Evolutionary conservation across 2,888 invertebrate genomes (phyloP), one percentile per base, ranked within the genome.

Genomic region (Ectemnius lituratus): DNA sequence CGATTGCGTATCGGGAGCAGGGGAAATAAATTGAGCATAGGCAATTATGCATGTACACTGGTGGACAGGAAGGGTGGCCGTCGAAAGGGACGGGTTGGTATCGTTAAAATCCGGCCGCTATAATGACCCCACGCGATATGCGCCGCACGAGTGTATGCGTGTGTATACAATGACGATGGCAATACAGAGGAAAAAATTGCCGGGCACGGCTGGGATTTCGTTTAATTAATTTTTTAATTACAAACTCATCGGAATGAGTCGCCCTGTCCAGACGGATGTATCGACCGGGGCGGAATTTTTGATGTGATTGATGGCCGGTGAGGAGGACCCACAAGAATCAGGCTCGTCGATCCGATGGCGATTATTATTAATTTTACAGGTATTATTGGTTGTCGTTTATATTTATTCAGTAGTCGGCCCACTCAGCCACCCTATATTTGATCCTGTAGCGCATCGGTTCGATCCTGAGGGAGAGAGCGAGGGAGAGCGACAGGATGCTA

Each of bases 171-270:
- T 83, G 81, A 82, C 73, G 77, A 58, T 65, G 58, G 70, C 67
- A 67, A 74, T 75, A 73, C 67, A 66, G 67, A 68, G 63, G 68
- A 82, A 82, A 84, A 81, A 85, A 78, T 84, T 81, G 83, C 78
- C 81, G 75, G 77, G 76, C 37, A 11, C 80, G 80, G 76, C 76
- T 72, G 80, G 80, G 81, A 86, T 82, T 82, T 80, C 83, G 84
- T 84, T 86, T 84, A 85, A 84, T 87, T 85, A 84, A 87, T 87
- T 87, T 87, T 87, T 84, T 85, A 85, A 83, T 84, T 82, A 80
- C 82, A 83, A 85, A 81, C 83, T 81, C 85, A 82, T 82, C 82
- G 81, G 78, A 77, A 81, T 79, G 83, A 76, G 79, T 72, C 75
- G 74, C 67, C 73, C 70, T 62, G 64, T 49, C 70, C 52, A 65